These are phyloP conservation scores for Chelon labrosus DNA, from an alignment of 2,797 vertebrate genomes.

Conservation along the genomic window DNA sequence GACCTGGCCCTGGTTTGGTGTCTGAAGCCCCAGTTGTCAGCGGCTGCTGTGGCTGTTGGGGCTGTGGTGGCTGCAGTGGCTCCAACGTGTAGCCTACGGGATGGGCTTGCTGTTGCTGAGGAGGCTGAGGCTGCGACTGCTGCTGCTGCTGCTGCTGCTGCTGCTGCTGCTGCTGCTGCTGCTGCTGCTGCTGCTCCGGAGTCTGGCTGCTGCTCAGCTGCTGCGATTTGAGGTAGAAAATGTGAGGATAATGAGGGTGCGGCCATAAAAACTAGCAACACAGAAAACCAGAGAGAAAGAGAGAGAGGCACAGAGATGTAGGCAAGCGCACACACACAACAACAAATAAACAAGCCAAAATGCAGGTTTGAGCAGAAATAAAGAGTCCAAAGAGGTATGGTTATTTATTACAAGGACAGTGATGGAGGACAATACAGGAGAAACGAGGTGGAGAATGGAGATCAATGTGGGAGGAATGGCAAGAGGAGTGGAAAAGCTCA, in stretches of 20 bases:
- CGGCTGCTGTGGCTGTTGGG: conserved; percentile 70
- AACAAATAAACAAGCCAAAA: conserved; percentile 68
- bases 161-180: conserved; percentile 56
- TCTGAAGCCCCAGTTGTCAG: conserved; percentile 67
- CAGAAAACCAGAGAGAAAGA: conserved; percentile 76
- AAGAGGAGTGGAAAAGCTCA: conserved; percentile 45
- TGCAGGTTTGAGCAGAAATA: conserved; percentile 63
- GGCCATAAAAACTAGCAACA: conserved; percentile 86
- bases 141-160: conserved; percentile 70
- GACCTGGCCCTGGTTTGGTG: conserved; percentile 82
- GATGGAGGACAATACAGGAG: conserved; percentile 31
- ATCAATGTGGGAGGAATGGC: conserved; percentile 45
- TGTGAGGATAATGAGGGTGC: conserved; percentile 92
- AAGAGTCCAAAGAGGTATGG: conserved; percentile 48
- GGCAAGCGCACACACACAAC: conserved; percentile 57
- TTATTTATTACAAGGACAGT: conserved; percentile 28
- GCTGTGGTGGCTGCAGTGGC: conserved; percentile 74
- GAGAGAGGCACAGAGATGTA: conserved; percentile 70
- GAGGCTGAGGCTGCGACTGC: conserved; percentile 65
- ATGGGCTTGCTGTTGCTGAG: conserved; percentile 64
- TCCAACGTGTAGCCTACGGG: conserved; percentile 68
- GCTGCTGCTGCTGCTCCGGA: conserved; percentile 77
- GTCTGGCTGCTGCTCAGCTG: conserved; percentile 89
- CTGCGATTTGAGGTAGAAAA: conserved; percentile 94
- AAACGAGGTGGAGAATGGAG: conserved; percentile 36